A percentile compares a stretch with the other conserved stretches of the same genome.
Conservation (phyloP, 1,140 invertebrate species). For the Holotrichia oblita region DNA sequence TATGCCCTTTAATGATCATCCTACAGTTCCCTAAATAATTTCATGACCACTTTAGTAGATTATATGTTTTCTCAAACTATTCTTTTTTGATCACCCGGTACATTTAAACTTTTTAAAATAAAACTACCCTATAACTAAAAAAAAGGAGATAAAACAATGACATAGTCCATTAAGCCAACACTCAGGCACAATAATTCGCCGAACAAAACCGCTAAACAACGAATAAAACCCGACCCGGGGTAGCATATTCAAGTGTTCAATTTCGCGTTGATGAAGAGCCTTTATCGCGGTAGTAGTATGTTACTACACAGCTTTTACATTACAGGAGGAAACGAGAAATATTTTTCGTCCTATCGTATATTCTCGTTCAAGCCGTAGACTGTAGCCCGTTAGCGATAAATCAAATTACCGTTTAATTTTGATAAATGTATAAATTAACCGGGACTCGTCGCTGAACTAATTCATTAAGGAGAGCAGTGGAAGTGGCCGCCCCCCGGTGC, state of each 20-base stretch:
- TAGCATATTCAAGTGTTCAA: not conserved
- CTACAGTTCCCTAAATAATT: no score
- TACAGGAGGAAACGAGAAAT: not conserved
- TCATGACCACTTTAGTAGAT: no score
- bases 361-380: not conserved
- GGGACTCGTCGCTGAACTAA: slow-evolving; percentile 3
- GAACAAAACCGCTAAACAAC: not conserved
- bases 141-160: no score
- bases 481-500: not conserved
- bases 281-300: not conserved
- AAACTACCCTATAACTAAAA: no score
- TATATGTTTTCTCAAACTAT: no score
- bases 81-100: no score
- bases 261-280: not conserved
- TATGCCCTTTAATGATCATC: no score
- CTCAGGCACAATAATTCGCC: no score
- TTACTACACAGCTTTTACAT: not conserved
- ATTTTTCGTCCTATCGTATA: no score
- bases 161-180: no score
- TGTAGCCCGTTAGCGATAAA: not conserved
- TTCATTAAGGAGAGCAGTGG: slow-evolving; percentile 7
- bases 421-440: slow-evolving; percentile 35
- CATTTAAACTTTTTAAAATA: no score
- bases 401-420: slow-evolving; percentile 34
- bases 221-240: not conserved